Evolutionary conservation across 2,888 invertebrate genomes (phyloP).

Genomic region (Luperina nickerlii): DNA sequence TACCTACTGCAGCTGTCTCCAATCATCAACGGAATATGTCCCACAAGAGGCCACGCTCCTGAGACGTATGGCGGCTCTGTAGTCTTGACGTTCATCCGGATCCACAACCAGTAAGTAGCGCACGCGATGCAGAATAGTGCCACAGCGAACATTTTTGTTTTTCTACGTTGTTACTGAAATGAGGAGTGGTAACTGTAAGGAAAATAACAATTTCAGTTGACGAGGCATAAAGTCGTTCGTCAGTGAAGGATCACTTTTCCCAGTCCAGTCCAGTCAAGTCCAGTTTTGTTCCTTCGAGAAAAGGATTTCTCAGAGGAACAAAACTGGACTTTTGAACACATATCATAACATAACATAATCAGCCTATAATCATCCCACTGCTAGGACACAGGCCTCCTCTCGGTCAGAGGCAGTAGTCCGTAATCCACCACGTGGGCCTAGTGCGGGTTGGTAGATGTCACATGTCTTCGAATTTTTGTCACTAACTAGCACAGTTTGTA

Average conservation of each 20-base stretch:
- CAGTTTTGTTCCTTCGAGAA: no score
- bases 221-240: neutral
- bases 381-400: neutral
- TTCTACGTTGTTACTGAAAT: slow-evolving; percentile 33
- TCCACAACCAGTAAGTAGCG: slow-evolving; percentile 70
- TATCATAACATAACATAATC: no score
- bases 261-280: no score
- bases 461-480: no score
- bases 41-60: slow-evolving; percentile 78
- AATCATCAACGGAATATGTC: slow-evolving; percentile 75
- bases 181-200: neutral
- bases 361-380: neutral
- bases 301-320: neutral
- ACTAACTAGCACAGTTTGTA: no score
- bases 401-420: neutral
- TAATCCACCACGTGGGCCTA: neutral
- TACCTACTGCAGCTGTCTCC: slow-evolving; percentile 80
- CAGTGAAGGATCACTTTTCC: no score
- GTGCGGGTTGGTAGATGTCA: neutral
- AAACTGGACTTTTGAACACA: neutral
- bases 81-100: slow-evolving; percentile 56
- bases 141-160: slow-evolving; percentile 69
- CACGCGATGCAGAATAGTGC: slow-evolving; percentile 67
- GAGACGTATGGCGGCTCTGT: slow-evolving; percentile 76
- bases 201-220: neutral